Evolutionary conservation across 2,888 invertebrate genomes (phyloP).

Genomic region (Platycnemis pennipes): DNA sequence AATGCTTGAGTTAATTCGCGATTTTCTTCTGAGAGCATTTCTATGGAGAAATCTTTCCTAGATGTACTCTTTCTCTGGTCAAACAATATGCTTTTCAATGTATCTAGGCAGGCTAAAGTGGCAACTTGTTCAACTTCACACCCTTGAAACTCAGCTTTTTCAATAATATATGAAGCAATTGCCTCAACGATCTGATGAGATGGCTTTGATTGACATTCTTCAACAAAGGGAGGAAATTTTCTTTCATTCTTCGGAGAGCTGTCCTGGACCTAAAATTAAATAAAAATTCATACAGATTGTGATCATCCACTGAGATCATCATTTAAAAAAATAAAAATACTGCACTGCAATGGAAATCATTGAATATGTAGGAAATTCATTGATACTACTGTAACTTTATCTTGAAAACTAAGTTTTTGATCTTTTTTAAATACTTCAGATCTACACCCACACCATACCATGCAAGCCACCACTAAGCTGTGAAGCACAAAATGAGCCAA

Average conservation of each 20-base stretch:
- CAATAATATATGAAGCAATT: not conserved
- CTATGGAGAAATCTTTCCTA: not conserved
- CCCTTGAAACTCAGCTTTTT: not conserved
- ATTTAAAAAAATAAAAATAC: too few relatives aligned
- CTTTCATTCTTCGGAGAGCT: not conserved
- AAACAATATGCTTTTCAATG: not conserved
- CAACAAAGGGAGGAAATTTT: not conserved
- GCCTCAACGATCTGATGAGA: not conserved
- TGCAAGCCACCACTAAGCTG: too few relatives aligned
- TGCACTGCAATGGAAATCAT: too few relatives aligned
- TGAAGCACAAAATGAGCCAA: too few relatives aligned
- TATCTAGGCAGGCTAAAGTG: not conserved
- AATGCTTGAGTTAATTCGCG: not conserved
- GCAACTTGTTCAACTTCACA: conserved; percentile 3
- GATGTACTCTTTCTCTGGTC: not conserved
- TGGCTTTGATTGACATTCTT: not conserved
- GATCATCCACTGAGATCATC: not conserved
- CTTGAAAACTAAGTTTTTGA: too few relatives aligned
- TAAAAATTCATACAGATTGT: not conserved
- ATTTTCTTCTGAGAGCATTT: not conserved
- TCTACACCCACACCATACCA: too few relatives aligned
- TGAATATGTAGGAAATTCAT: too few relatives aligned
- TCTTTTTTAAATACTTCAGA: too few relatives aligned
- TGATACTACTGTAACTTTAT: too few relatives aligned
- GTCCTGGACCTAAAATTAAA: not conserved